A percentile compares a stretch with the other conserved stretches of the same genome.
Evolutionary conservation across 2,888 invertebrate species (phyloP).

Genomic region (Cataglyphis livida): DNA sequence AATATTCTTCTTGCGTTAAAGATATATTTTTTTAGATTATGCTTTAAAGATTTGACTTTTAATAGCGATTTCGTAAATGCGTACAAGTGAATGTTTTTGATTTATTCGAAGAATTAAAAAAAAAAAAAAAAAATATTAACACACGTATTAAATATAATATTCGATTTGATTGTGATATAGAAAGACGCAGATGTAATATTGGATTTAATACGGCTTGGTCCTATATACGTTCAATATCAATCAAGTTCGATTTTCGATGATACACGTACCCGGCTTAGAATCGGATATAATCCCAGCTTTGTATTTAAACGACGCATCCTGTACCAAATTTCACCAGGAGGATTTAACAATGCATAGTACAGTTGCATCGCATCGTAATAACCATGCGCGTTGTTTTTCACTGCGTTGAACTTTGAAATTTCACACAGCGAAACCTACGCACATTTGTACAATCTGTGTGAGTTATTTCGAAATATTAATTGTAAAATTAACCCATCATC

Average conservation of each 20-base stretch:
- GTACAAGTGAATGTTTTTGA: not conserved
- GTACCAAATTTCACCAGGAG: not conserved
- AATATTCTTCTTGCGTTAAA: not conserved
- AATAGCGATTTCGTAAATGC: not conserved
- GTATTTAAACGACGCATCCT: conserved; percentile 12
- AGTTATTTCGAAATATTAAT: conserved; percentile 34
- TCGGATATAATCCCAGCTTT: conserved; percentile 49
- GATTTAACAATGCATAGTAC: not conserved
- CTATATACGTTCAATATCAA: conserved; percentile 46
- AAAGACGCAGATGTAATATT: conserved; percentile 2
- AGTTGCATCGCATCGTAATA: conserved; percentile 6
- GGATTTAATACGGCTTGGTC: conserved; percentile 47
- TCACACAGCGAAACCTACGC: not conserved
- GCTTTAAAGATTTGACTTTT: not conserved
- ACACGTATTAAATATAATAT: not conserved
- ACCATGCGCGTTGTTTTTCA: conserved; percentile 20
- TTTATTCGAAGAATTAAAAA: not conserved
- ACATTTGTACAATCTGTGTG: not conserved
- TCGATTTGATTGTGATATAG: not conserved
- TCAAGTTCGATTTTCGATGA: conserved; percentile 60
- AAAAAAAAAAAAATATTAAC: not conserved
- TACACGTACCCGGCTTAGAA: conserved; percentile 51
- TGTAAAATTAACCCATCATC: conserved; percentile 21
- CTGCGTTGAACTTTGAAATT: conserved; percentile 45
- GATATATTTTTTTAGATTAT: not conserved